A percentile compares a stretch with the other conserved stretches of the same genome.
These are phyloP conservation scores for Microtus montanus DNA, from an alignment of 2,113 vertebrate genomes.

Conservation along the genomic window DNA sequence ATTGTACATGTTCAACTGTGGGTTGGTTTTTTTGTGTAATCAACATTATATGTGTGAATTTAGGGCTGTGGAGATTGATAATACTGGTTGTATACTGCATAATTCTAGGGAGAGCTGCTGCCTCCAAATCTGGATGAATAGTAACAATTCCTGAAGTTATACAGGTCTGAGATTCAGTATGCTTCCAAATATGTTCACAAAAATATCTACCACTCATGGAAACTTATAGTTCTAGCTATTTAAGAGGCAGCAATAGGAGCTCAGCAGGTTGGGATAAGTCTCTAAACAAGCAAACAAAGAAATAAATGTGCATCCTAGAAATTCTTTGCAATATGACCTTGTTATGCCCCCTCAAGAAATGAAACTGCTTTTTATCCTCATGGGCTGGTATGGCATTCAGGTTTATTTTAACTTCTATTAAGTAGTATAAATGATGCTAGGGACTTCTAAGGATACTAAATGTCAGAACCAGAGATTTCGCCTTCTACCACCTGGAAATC, in stretches of 20 bases:
- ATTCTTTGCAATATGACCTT: neutral
- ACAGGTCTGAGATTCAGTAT: neutral
- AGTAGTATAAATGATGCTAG: neutral
- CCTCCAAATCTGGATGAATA: neutral
- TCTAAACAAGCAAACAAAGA: neutral
- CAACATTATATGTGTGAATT: neutral
- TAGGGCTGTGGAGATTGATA: neutral
- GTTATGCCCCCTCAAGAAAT: neutral
- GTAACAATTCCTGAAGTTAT: neutral
- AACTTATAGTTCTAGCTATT: neutral
- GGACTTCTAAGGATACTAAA: neutral
- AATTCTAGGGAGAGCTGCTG: neutral
- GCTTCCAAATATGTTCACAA: neutral
- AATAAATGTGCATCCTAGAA: neutral
- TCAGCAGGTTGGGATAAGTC: neutral
- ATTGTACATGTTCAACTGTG: neutral
- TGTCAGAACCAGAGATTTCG: neutral
- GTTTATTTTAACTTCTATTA: neutral
- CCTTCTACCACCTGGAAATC: neutral
- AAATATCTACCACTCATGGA: neutral
- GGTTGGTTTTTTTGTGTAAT: slow-evolving; percentile 45
- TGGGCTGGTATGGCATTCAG: neutral
- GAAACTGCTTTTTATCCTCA: neutral
- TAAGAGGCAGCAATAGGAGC: neutral
- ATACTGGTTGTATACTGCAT: neutral